Percentiles rank a stretch among this genome's conserved stretches.
Evolutionary conservation across 2,797 vertebrate species (phyloP).

Genomic region (Coendou prehensilis): DNA sequence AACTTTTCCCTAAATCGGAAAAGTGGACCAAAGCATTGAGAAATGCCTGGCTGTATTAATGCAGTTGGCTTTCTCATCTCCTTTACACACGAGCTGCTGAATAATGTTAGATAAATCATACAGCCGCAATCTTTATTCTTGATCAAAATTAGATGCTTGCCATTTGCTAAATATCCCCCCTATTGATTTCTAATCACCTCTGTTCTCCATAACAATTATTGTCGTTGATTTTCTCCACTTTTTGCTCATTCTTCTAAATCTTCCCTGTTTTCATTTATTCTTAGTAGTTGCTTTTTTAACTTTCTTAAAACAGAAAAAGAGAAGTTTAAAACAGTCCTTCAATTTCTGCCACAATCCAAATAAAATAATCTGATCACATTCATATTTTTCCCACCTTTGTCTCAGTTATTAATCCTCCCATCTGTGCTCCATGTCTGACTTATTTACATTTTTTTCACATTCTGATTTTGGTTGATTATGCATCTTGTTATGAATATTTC

Average conservation of each 20-base stretch:
- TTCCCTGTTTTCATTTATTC: not conserved
- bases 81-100: not conserved
- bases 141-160: not conserved
- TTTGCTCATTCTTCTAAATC: not conserved
- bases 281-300: not conserved
- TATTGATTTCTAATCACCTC: not conserved
- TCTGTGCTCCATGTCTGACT: not conserved
- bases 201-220: not conserved
- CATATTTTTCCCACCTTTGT: not conserved
- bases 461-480: not conserved
- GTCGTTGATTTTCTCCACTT: not conserved
- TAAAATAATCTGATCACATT: not conserved
- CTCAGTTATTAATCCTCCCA: not conserved
- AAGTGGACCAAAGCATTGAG: not conserved
- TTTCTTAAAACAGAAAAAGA: constrained; percentile 2
- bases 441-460: not conserved
- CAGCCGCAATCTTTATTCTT: not conserved
- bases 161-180: not conserved
- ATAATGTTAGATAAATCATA: not conserved
- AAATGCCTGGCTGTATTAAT: not conserved
- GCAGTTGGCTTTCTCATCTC: not conserved
- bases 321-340: not conserved
- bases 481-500: not conserved
- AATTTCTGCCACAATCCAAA: not conserved
- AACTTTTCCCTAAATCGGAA: not conserved